Percentiles rank a stretch among this genome's conserved stretches.
Evolutionary conservation across 2,888 invertebrate species (phyloP).

Genomic region (Calliphora vomitoria): DNA sequence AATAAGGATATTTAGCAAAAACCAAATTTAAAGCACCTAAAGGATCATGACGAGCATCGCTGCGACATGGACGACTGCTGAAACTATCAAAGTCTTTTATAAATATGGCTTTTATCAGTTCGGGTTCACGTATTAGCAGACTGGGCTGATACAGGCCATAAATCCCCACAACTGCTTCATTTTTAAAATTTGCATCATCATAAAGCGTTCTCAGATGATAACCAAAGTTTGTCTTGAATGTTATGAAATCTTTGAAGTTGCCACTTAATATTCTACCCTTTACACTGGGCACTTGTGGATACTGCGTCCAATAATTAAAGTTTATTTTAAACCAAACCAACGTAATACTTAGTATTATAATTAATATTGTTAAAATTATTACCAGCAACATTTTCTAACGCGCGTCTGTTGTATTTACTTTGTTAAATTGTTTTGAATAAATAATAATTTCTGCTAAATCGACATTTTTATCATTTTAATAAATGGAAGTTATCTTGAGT

Average conservation of each 20-base stretch:
- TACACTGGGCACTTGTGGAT: conserved; percentile 38
- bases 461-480: too few species aligned
- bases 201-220: conserved; percentile 82
- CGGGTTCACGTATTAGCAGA: conserved; percentile 84
- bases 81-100: conserved; percentile 81
- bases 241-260: conserved; percentile 81
- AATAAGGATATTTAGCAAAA: conserved; percentile 78
- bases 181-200: conserved; percentile 73
- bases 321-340: conserved; percentile 16
- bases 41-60: conserved; percentile 75
- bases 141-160: conserved; percentile 84
- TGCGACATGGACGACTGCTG: conserved; percentile 77
- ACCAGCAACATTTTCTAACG: conserved; percentile 48
- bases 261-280: conserved; percentile 76
- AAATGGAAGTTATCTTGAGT: too few species aligned
- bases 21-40: conserved; percentile 79
- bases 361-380: not conserved
- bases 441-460: too few species aligned
- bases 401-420: too few species aligned
- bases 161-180: conserved; percentile 80
- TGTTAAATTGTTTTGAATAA: too few species aligned
- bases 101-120: conserved; percentile 83
- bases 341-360: not conserved
- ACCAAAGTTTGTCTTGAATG: conserved; percentile 80
- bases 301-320: conserved; percentile 25